Base-by-base conservation (phyloP, 2,888 invertebrate species). In the Teleiodes luculella region DNA sequence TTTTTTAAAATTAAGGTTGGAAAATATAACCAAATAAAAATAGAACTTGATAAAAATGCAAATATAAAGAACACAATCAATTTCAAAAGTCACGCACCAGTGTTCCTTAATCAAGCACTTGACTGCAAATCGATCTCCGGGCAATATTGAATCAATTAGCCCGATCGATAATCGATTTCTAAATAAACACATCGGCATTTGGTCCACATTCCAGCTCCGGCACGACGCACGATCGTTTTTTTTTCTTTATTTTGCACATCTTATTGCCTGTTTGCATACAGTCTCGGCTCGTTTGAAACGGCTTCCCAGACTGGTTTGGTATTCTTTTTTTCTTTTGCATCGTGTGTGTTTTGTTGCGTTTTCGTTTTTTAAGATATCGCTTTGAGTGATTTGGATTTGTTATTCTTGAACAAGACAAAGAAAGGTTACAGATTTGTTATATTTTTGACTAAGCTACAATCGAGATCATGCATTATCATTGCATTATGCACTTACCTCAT, bases 231-330 rank as follows among this genome's bases (percentile, higher is more conserved):
- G 46, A 46, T 8, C 16, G 46, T 16, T 43, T 24, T 31, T n/a
- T 24, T 28, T 28, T 31, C 46, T 37, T 70, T 78, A 74, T 84
- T 83, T 83, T 85, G 86, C 87, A 84, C 86, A 72, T 70, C 76
- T 80, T 82, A 72, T 83, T 86, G 87, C 86, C 79, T 80, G 80
- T 75, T 73, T 76, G 77, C 78, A 79, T 76, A 64, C 62, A 64
- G 62, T 67, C 68, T 69, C 72, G 70, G 71, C 72, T 65, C 68
- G 62, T 78, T 79, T 78, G 79, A 80, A 79, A 78, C 75, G 76
- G 80, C 82, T 78, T 70, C 13, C 43, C 64, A 72, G 63, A 76
- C 73, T 73, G 66, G 68, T 67, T 72, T 65, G 70, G 66, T 68
- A 70, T 70, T 72, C 64, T 66, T 67, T 49, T 68, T 71, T 69